Evolutionary conservation across 2,113 vertebrate species (phyloP).

Genomic region (Oxyura jamaicensis): DNA sequence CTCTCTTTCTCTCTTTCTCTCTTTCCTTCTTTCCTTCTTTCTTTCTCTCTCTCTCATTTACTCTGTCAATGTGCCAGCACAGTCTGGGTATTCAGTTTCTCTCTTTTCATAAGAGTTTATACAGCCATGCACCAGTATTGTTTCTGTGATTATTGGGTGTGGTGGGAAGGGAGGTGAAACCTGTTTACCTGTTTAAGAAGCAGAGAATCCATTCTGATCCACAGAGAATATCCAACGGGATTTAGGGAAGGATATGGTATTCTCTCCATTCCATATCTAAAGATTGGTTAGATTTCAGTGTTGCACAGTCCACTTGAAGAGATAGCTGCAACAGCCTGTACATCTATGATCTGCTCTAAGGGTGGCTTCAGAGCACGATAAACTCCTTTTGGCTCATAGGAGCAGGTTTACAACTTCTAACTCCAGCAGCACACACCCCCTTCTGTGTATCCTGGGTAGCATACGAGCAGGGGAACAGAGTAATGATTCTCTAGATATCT

Average conservation of each 20-base stretch:
- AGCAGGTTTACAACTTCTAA: neutral
- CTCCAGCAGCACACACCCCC: neutral
- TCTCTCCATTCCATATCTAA: neutral
- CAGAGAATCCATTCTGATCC: neutral
- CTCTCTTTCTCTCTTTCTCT: neutral
- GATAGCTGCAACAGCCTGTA: neutral
- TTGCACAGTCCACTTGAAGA: neutral
- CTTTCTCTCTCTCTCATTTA: neutral
- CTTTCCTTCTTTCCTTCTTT: too few species aligned
- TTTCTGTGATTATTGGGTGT: neutral
- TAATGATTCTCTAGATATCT: conserved; percentile 36
- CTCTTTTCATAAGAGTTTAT: neutral
- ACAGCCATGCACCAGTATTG: neutral
- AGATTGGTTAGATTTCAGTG: neutral
- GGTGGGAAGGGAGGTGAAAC: neutral
- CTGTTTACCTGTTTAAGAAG: neutral
- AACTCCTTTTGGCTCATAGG: neutral
- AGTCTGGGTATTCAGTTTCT: conserved; percentile 16
- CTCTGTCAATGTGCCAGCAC: conserved; percentile 22
- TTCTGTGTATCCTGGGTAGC: neutral
- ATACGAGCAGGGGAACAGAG: neutral
- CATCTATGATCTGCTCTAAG: neutral
- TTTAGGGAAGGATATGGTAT: neutral
- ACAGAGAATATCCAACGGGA: neutral
- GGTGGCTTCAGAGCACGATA: neutral